A percentile compares a stretch with the other conserved stretches of the same genome.
These are phyloP conservation scores for Ophion costatus DNA, from an alignment of 2,888 invertebrate genomes.

Conservation along the genomic window DNA sequence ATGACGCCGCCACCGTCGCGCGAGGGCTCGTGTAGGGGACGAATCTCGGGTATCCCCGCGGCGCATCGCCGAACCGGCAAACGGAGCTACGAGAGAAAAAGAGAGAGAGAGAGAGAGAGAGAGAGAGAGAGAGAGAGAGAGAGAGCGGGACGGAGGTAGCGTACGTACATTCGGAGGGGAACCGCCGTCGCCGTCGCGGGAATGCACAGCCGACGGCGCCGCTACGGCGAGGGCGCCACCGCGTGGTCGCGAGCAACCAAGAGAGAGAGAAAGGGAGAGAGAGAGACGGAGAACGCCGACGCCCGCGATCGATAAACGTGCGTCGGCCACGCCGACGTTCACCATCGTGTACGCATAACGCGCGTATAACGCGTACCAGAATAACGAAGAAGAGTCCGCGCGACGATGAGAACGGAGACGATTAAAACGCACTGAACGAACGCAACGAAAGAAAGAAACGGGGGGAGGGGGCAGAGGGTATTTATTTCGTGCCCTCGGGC, in stretches of 20 bases:
- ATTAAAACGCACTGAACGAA: neutral
- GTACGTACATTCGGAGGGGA: constrained; percentile 27
- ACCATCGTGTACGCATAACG: constrained; percentile 65
- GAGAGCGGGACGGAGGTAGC: neutral
- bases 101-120: constrained; percentile 47
- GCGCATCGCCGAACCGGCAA: constrained; percentile 58
- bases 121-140: no score
- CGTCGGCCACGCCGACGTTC: constrained; percentile 71
- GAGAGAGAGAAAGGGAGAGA: constrained; percentile 1
- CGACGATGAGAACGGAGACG: neutral
- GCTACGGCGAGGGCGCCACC: constrained; percentile 80
- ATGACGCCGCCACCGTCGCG: constrained; percentile 36
- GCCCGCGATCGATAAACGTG: constrained; percentile 81
- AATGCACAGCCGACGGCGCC: constrained; percentile 61
- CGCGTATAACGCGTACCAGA: constrained; percentile 62
- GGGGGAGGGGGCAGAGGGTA: no score
- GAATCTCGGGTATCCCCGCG: constrained; percentile 66
- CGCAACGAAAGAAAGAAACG: constrained; percentile 9
- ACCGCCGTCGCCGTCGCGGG: constrained; percentile 64
- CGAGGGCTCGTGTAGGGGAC: constrained; percentile 56
- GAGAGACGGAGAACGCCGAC: constrained; percentile 62
- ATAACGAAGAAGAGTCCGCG: neutral
- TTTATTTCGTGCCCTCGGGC: no score
- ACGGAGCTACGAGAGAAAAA: constrained; percentile 21
- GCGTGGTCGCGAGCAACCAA: constrained; percentile 71